A percentile compares a stretch with the other conserved stretches of the same genome.
Conservation (phyloP, 2,797 vertebrate species). For the Anniella stebbinsi region DNA sequence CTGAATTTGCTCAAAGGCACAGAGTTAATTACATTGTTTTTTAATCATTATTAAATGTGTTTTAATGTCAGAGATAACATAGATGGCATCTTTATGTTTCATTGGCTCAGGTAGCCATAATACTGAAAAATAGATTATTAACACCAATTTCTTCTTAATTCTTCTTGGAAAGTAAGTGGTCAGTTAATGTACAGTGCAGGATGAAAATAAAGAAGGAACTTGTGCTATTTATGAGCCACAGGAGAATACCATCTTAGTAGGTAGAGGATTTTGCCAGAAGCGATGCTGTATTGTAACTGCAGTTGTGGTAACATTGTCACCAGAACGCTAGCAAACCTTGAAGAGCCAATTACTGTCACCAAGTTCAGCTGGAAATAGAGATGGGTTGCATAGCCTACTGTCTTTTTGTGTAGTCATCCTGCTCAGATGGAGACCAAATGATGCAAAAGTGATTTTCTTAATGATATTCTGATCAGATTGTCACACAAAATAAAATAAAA, state of each 20-base stretch:
- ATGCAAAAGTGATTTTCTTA: slow-evolving; percentile 25
- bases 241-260: slow-evolving; percentile 47
- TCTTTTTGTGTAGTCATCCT: slow-evolving; percentile 33
- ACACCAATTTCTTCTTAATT: slow-evolving; percentile 22
- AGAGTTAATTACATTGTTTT: slow-evolving; percentile 31
- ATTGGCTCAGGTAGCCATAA: background rate
- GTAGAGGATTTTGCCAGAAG: slow-evolving; percentile 61
- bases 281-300: slow-evolving; percentile 68
- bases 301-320: slow-evolving; percentile 63
- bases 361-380: slow-evolving; percentile 46
- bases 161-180: slow-evolving; percentile 17
- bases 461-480: slow-evolving; percentile 43
- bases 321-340: slow-evolving; percentile 51
- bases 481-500: background rate
- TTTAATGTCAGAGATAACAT: slow-evolving; percentile 4
- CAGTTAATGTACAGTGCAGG: background rate
- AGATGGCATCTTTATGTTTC: background rate
- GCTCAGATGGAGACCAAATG: background rate
- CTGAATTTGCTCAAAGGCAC: slow-evolving; percentile 14
- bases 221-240: slow-evolving; percentile 57
- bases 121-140: background rate
- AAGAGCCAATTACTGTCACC: slow-evolving; percentile 51
- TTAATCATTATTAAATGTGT: slow-evolving; percentile 37
- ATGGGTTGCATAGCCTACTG: slow-evolving; percentile 35
- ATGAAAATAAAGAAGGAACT: background rate